Percentiles rank a stretch among this genome's conserved stretches.
Evolutionary conservation across 2,113 vertebrate genomes (phyloP).

Genomic region (Cricetomys ansorgei): DNA sequence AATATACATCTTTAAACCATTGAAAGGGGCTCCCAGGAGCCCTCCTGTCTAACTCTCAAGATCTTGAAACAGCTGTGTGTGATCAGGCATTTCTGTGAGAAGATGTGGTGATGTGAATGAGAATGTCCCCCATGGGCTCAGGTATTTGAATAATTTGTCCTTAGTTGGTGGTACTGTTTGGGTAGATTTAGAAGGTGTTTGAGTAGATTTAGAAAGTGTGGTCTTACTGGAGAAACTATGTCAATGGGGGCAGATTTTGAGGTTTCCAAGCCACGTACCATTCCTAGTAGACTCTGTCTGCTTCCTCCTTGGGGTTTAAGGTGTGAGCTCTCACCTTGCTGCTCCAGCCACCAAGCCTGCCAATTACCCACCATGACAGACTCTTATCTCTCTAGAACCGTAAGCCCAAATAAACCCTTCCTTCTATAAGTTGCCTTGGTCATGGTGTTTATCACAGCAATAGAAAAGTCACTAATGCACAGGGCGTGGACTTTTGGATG

Average conservation of each 20-base stretch:
- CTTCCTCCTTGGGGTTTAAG: background rate
- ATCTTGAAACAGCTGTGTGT: background rate
- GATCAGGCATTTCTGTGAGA: constrained; percentile 15
- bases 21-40: too few species aligned
- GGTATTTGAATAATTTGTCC: background rate
- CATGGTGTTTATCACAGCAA: background rate
- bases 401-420: background rate
- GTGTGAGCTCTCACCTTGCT: background rate
- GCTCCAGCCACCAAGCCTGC: background rate
- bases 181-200: background rate
- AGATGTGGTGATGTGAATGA: background rate
- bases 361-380: background rate
- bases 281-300: background rate
- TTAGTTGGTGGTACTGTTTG: background rate
- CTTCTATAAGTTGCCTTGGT: background rate
- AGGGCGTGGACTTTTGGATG: background rate
- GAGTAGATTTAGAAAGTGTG: too few species aligned
- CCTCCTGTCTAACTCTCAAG: background rate
- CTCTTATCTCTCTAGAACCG: background rate
- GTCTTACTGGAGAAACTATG: too few species aligned
- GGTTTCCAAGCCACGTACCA: background rate
- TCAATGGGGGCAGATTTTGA: background rate
- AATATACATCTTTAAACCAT: background rate
- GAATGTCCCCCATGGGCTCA: background rate
- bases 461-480: background rate